phyloP scores from a whole-genome alignment of 2,113 vertebrate genomes.

The Menura novaehollandiae region DNA sequence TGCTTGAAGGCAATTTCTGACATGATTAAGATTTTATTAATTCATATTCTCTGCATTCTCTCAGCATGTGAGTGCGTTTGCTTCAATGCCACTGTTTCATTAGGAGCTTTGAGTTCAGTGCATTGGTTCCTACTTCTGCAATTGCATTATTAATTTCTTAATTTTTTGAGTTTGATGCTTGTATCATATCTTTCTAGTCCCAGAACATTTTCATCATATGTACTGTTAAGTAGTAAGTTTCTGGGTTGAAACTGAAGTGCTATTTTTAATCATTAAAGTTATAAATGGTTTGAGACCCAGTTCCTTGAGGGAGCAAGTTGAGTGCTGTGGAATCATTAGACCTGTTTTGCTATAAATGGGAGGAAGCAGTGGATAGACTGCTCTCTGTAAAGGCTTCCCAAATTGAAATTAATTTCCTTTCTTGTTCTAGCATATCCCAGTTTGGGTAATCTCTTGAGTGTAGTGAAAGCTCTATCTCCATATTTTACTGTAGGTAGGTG shows the following conservation, averaged over 20 bases:
- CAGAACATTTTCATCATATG: background rate
- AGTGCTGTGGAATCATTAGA: constrained; percentile 8
- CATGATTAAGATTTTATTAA: background rate
- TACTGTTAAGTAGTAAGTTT: constrained; percentile 22
- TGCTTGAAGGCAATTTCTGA: background rate
- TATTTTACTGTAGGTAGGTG: background rate
- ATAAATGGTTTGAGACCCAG: constrained; percentile 32
- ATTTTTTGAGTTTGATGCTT: constrained; percentile 5
- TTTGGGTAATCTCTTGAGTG: constrained; percentile 10
- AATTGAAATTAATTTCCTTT: constrained; percentile 40
- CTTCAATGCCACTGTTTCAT: background rate
- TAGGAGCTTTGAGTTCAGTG: background rate
- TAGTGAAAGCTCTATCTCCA: background rate
- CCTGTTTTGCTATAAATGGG: background rate
- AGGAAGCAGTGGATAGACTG: background rate
- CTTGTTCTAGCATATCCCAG: constrained; percentile 12
- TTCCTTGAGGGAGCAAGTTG: constrained; percentile 30
- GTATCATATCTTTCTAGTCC: background rate
- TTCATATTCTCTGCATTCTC: background rate
- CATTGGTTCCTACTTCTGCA: background rate
- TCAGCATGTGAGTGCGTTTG: background rate
- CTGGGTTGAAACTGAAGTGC: background rate
- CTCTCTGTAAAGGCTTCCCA: background rate
- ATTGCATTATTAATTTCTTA: constrained; percentile 10
- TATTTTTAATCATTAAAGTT: constrained; percentile 40